A percentile compares a stretch with the other conserved stretches of the same genome.
phyloP scores from a whole-genome alignment of 1,140 invertebrate genomes.

The Bombus breviceps region DNA sequence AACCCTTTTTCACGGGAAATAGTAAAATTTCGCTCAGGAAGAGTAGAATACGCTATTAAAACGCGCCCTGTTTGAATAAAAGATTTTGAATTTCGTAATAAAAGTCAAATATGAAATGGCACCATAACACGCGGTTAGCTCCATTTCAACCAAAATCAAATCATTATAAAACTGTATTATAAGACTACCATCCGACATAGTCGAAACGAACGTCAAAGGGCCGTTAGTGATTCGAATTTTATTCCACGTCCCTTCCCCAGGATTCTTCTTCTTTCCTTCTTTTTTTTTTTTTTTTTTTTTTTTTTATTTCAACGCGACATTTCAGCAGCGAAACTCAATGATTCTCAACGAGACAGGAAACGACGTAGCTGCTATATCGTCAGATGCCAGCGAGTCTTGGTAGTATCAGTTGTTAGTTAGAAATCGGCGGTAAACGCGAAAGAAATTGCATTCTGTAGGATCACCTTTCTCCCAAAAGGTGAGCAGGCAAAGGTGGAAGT shows the following conservation, averaged over 20 bases:
- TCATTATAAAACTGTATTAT: neutral
- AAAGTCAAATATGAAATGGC: too few relatives aligned
- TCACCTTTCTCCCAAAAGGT: slow-evolving; percentile 45
- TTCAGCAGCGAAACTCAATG: neutral
- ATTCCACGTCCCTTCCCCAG: too few relatives aligned
- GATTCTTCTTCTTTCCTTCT: neutral
- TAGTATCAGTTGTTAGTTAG: slow-evolving; percentile 38
- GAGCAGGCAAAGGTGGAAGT: slow-evolving; percentile 39
- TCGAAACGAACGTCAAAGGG: neutral
- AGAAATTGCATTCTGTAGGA: slow-evolving; percentile 36
- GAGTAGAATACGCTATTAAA: too few relatives aligned
- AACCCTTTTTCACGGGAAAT: neutral
- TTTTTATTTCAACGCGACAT: too few relatives aligned
- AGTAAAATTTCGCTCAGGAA: neutral
- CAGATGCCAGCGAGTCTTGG: neutral
- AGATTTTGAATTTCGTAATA: neutral
- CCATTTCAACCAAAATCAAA: neutral
- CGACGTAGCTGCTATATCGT: neutral
- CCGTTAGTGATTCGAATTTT: neutral
- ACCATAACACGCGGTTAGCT: too few relatives aligned
- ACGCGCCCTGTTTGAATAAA: too few relatives aligned
- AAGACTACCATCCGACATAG: neutral
- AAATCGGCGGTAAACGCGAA: slow-evolving; percentile 47
- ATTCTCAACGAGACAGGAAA: neutral
- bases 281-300: too few relatives aligned